Percentiles rank a stretch among this genome's conserved stretches.
These are phyloP conservation scores for Myzus persicae DNA, from an alignment of 1,140 invertebrate species.

Conservation along the genomic window DNA sequence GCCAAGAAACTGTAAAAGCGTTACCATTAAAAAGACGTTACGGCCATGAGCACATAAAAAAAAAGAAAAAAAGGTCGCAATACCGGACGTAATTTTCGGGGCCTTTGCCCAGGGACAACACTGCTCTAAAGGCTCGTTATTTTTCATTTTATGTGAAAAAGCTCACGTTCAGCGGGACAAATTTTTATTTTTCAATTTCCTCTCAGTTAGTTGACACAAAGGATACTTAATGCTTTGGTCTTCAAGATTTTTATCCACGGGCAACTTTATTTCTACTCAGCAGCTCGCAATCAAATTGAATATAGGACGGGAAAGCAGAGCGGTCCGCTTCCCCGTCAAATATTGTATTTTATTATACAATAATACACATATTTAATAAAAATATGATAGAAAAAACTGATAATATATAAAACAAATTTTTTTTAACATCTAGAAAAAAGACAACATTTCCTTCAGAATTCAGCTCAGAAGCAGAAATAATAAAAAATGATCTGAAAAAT, in stretches of 20 bases:
- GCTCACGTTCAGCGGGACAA: conserved; percentile 29
- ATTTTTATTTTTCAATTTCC: conserved; percentile 55
- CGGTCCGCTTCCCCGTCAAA: not conserved
- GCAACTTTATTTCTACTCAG: not conserved
- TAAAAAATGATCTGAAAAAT: not conserved
- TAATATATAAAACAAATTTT: not conserved
- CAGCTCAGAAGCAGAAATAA: not conserved
- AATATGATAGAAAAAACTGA: not conserved
- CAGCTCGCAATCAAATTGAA: not conserved
- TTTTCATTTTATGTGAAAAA: conserved; percentile 55
- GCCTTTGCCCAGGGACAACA: conserved; percentile 14
- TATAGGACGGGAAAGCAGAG: not conserved
- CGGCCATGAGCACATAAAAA: not conserved
- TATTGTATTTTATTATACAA: not conserved
- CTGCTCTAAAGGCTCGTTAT: conserved; percentile 43
- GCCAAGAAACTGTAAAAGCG: conserved; percentile 56
- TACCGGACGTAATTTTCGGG: conserved; percentile 57
- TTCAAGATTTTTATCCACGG: conserved; percentile 24
- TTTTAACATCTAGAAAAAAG: not conserved
- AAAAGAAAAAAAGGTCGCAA: conserved; percentile 44
- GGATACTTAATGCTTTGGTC: conserved; percentile 43
- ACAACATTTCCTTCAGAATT: not conserved
- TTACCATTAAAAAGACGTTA: conserved; percentile 57
- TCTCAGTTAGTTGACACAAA: conserved; percentile 44
- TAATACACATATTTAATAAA: not conserved